phyloP scores from a whole-genome alignment of 2,797 vertebrate species.

The Danio aesculapii region DNA sequence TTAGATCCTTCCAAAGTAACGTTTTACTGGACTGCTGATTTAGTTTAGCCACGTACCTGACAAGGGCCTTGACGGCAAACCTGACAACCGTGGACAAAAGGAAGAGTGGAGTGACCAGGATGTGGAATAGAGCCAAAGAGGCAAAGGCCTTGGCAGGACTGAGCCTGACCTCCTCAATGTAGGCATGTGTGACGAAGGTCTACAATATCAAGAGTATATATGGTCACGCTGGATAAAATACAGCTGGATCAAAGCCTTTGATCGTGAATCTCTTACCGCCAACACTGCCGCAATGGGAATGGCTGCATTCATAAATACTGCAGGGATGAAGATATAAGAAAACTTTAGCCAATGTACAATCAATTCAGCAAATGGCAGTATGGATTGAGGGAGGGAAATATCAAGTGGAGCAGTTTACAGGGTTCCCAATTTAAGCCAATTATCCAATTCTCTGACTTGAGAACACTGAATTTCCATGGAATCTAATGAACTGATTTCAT shows the following conservation, averaged over 20 bases:
- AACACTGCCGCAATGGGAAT: conserved; percentile 97
- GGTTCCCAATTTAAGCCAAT: too few relatives aligned
- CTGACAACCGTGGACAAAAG: conserved; percentile 95
- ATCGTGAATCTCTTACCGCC: conserved; percentile 82
- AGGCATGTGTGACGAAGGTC: conserved; percentile 89
- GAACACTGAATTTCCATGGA: too few relatives aligned
- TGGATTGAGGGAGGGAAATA: neutral
- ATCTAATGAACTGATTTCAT: too few relatives aligned
- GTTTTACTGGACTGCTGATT: neutral
- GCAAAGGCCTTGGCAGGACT: conserved; percentile 90
- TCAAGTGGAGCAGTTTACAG: neutral
- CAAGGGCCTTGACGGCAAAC: conserved; percentile 94
- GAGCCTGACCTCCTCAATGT: conserved; percentile 71
- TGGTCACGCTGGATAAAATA: conserved; percentile 4
- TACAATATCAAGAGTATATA: conserved; percentile 61
- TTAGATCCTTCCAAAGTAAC: neutral
- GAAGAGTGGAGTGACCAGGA: conserved; percentile 95
- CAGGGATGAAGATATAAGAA: conserved; percentile 57
- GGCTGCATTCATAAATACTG: conserved; percentile 98
- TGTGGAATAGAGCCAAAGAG: conserved; percentile 93
- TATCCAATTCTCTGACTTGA: too few relatives aligned
- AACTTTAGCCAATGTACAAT: too few relatives aligned
- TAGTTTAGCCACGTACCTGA: conserved; percentile 82
- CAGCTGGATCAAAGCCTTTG: neutral
- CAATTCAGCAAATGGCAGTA: neutral